A percentile compares a stretch with the other conserved stretches of the same genome.
phyloP scores from a whole-genome alignment of 2,113 vertebrate genomes.

The Clarias gariepinus region DNA sequence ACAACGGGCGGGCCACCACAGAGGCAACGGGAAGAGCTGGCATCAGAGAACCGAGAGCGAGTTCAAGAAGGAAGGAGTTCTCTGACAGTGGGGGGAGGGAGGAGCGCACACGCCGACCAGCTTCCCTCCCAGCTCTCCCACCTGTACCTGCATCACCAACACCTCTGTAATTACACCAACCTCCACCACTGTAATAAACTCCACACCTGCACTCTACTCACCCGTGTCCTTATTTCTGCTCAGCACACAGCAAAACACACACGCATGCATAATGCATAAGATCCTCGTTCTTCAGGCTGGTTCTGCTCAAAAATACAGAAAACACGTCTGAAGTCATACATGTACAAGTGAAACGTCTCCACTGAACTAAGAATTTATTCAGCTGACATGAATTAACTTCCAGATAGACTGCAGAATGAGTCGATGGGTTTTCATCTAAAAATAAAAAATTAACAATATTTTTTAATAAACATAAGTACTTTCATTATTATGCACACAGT shows the following conservation, averaged over 20 bases:
- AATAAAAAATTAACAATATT: too few relatives aligned
- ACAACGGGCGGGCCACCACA: conserved; percentile 44
- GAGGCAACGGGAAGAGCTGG: conserved; percentile 56
- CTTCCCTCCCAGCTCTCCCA: conserved; percentile 40
- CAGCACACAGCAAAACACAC: not conserved
- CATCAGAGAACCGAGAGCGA: conserved; percentile 62
- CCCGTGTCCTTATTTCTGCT: not conserved
- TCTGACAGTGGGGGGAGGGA: conserved; percentile 70
- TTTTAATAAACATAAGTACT: too few relatives aligned
- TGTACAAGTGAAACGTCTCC: too few relatives aligned
- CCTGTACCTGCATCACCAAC: conserved; percentile 53
- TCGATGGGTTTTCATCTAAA: too few relatives aligned
- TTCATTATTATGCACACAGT: too few relatives aligned
- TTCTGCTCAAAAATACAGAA: too few relatives aligned
- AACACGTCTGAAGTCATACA: too few relatives aligned
- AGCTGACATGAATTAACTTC: too few relatives aligned
- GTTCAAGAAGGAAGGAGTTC: conserved; percentile 63
- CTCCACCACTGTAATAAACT: conserved; percentile 41
- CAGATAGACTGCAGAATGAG: too few relatives aligned
- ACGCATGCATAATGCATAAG: not conserved
- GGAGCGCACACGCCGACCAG: conserved; percentile 35
- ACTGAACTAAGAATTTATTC: too few relatives aligned
- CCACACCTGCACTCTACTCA: conserved; percentile 33
- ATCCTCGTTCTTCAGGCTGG: not conserved
- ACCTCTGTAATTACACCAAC: conserved; percentile 45